Percentiles rank a stretch among this genome's conserved stretches.
phyloP scores from a whole-genome alignment of 2,888 invertebrate genomes.

The Andrena haemorrhoa region DNA sequence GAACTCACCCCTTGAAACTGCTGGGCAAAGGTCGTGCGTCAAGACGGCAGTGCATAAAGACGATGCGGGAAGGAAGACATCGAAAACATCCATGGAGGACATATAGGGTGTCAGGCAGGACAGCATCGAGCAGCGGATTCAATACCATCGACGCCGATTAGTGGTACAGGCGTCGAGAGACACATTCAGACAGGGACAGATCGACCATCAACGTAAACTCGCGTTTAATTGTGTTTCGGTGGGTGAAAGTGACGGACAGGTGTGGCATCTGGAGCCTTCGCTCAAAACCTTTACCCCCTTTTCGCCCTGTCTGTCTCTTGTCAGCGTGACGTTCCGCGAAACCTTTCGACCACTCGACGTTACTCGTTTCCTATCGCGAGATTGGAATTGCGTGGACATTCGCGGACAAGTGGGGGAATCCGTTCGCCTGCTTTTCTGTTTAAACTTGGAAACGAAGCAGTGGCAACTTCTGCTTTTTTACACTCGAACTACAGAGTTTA shows the following conservation, averaged over 20 bases:
- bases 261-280: slow-evolving; percentile 18
- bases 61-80: slow-evolving; percentile 83
- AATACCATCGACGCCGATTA: slow-evolving; percentile 76
- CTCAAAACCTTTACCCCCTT: slow-evolving; percentile 30
- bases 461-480: too few species aligned
- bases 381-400: slow-evolving; percentile 29
- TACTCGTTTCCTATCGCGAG: slow-evolving; percentile 11
- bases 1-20: slow-evolving; percentile 84
- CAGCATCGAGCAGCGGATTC: slow-evolving; percentile 80
- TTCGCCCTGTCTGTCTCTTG: slow-evolving; percentile 52
- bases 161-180: slow-evolving; percentile 78
- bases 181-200: slow-evolving; percentile 78
- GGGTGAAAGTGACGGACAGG: slow-evolving; percentile 42
- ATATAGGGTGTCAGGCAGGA: slow-evolving; percentile 81
- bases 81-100: slow-evolving; percentile 83
- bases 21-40: slow-evolving; percentile 78
- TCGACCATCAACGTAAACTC: slow-evolving; percentile 76
- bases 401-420: background rate
- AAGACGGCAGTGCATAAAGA: slow-evolving; percentile 83
- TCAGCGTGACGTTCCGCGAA: slow-evolving; percentile 37
- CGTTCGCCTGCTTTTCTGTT: background rate
- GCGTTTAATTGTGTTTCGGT: slow-evolving; percentile 63
- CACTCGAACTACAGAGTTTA: too few species aligned
- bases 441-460: background rate
- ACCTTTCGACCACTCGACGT: slow-evolving; percentile 44